Evolutionary conservation across 1,140 invertebrate species (phyloP).

Genomic region (Philotrypesis tridentata): DNA sequence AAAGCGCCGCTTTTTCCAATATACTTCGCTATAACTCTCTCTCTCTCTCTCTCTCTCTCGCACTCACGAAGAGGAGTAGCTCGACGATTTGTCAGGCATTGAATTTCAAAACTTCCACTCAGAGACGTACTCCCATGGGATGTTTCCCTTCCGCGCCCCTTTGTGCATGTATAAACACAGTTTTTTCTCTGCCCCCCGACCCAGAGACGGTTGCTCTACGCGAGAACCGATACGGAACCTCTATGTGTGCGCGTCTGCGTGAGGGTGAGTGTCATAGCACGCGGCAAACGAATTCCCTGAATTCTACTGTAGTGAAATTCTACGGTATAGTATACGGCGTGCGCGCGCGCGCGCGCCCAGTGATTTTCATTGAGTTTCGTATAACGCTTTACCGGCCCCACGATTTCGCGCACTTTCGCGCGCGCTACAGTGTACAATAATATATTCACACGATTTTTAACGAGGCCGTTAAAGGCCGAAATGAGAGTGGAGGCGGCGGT

Average conservation of each 20-base stretch:
- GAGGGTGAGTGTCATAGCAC: background rate
- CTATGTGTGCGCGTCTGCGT: too few species aligned
- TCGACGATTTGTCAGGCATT: slow-evolving; percentile 13
- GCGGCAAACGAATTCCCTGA: background rate
- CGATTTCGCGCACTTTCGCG: background rate
- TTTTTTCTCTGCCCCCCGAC: background rate
- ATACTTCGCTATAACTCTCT: too few species aligned
- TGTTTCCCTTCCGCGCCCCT: background rate
- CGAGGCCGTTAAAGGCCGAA: background rate
- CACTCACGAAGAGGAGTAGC: background rate
- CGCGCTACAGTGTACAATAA: background rate
- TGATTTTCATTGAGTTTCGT: background rate
- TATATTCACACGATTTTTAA: background rate
- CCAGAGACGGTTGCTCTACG: background rate
- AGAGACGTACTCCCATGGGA: background rate
- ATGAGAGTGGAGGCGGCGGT: background rate
- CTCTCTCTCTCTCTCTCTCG: too few species aligned
- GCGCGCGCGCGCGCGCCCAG: too few species aligned
- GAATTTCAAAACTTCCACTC: slow-evolving; percentile 13
- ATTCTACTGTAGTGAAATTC: background rate
- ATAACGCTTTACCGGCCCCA: background rate
- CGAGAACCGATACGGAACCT: background rate
- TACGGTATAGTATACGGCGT: background rate
- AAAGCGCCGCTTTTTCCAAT: slow-evolving; percentile 13
- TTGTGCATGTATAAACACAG: background rate